Percentiles rank a stretch among this genome's conserved stretches.
Conservation (phyloP, 2,113 vertebrate genomes). For the Nannobrachium achirus region DNA sequence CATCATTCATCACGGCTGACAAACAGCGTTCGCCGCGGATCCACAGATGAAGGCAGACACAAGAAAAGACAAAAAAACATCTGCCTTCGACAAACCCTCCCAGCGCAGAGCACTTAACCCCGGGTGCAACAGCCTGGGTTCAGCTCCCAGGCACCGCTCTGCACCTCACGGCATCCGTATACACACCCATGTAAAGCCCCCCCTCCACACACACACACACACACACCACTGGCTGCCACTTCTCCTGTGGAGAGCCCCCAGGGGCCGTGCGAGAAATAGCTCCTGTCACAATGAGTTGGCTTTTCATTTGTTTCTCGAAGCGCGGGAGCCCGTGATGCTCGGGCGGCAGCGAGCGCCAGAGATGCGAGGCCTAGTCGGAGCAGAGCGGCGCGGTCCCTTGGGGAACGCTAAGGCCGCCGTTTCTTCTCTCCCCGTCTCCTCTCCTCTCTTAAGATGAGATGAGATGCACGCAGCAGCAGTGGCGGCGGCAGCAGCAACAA, state of each 20-base stretch:
- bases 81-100: slow-evolving; percentile 39
- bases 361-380: slow-evolving; percentile 3
- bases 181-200: slow-evolving; percentile 6
- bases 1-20: slow-evolving; percentile 24
- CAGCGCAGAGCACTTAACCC: slow-evolving; percentile 49
- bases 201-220: no score
- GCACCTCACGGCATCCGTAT: slow-evolving; percentile 2
- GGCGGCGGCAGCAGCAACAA: no score
- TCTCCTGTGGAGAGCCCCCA: background rate
- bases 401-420: slow-evolving; percentile 2
- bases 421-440: slow-evolving; percentile 7
- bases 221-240: background rate
- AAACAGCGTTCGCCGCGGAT: background rate
- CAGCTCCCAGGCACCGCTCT: slow-evolving; percentile 27
- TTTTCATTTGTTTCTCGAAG: slow-evolving; percentile 59
- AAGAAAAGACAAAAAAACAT: slow-evolving; percentile 16
- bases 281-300: slow-evolving; percentile 49
- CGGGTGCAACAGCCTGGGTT: slow-evolving; percentile 31
- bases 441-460: slow-evolving; percentile 1
- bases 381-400: no score
- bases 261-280: slow-evolving; percentile 37
- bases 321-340: slow-evolving; percentile 13
- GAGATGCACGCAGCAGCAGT: background rate
- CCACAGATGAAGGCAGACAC: slow-evolving; percentile 28
- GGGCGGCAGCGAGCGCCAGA: slow-evolving; percentile 13